Evolutionary conservation across 1,140 invertebrate species (phyloP), one percentile per base, ranked within the genome.

Genomic region (Nasonia longicornis): DNA sequence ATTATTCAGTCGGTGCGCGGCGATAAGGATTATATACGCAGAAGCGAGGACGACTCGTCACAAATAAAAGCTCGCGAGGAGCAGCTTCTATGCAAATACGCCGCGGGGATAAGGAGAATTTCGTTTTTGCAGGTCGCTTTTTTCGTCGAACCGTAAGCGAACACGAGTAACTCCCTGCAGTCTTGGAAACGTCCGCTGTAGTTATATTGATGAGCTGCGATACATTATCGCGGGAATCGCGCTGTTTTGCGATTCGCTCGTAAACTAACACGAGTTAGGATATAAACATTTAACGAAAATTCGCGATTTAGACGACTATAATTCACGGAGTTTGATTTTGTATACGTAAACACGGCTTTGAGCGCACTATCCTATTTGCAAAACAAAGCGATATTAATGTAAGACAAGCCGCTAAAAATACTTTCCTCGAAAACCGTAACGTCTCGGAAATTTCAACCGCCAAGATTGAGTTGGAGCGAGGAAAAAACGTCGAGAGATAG

Each of bases 11-110:
- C 42, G 38, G 16, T n/a, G 16, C 16, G 38, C 16, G 38, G 22
- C 45, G 79, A 80, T 80, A 75, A 80, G 72, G 79, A 74, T 80
- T 80, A 75, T 80, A 75, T 10, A 14, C 12, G 73, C 31, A 22
- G 1, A 26, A 6, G 29, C 14, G 63, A 64, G 22, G 16, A 45
- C 35, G 63, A 74, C 70, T 26, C 31, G 0, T 3, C 2, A 63
- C 48, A 63, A 73, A 72, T 79, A 73, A 79, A 79, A 79, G 58
- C n/a, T 80, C 26, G 71, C 14, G 35, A 42, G 6, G 38, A 42
- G 0, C 4, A 58, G 70, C 20, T 72, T n/a, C 70, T 67, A 74
- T 74, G 78, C 78, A 72, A 67, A 79, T 79, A 64, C 31, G 64
- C 20, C 31, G 45, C 20, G 66, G 20, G 29, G 20, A 31, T 42